phyloP scores from a whole-genome alignment of 2,113 vertebrate species.

The Burhinus bistriatus region DNA sequence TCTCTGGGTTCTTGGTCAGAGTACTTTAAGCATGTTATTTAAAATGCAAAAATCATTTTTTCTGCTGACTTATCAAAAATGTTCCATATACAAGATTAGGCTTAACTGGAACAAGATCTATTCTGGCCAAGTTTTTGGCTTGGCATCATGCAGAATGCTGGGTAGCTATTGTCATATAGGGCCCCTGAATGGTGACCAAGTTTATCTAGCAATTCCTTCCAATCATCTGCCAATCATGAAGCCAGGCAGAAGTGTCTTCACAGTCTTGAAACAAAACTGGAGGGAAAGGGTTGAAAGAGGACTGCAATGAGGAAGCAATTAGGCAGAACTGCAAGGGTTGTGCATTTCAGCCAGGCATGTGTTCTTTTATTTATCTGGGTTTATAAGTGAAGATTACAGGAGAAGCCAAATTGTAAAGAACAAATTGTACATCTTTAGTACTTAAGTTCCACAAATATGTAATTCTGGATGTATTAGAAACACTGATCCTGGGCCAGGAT shows the following conservation, averaged over 20 bases:
- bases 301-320: background rate
- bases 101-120: background rate
- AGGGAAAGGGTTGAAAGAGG: background rate
- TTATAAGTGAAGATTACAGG: constrained; percentile 2
- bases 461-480: constrained; percentile 31
- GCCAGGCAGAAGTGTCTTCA: constrained; percentile 8
- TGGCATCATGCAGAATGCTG: background rate
- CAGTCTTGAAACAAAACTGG: background rate
- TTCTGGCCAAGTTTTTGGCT: constrained; percentile 5
- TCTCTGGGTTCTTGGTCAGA: background rate
- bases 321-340: background rate
- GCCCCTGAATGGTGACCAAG: background rate
- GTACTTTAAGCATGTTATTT: background rate
- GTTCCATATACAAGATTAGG: background rate
- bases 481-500: background rate
- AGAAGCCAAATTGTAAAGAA: constrained; percentile 42
- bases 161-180: background rate
- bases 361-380: constrained; percentile 14
- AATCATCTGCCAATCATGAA: background rate
- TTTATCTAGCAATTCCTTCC: constrained; percentile 12
- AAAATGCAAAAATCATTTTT: constrained; percentile 4
- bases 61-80: constrained; percentile 8
- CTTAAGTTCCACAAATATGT: constrained; percentile 33
- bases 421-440: constrained; percentile 38
- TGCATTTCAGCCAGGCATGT: constrained; percentile 12